A percentile compares a stretch with the other conserved stretches of the same genome.
These are phyloP conservation scores for Pristionchus mayeri DNA, from an alignment of 2,888 invertebrate species.

Conservation along the genomic window DNA sequence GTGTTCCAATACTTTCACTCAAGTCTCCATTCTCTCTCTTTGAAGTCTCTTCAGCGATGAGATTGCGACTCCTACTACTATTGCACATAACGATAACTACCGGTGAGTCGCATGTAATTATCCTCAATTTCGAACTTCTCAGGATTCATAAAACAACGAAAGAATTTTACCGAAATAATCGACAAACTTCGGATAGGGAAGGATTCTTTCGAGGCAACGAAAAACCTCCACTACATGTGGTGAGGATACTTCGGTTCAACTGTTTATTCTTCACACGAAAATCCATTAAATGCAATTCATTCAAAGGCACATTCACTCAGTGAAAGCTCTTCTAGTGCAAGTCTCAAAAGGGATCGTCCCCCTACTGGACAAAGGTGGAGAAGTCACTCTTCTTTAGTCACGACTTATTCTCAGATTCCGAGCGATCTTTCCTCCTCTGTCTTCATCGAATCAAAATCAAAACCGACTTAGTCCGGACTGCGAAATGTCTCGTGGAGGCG, in stretches of 20 bases:
- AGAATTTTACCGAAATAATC: constrained; percentile 11
- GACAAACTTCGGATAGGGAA: constrained; percentile 46
- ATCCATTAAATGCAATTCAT: background rate
- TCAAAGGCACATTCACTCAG: constrained; percentile 42
- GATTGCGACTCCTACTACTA: background rate
- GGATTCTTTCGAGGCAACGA: constrained; percentile 21
- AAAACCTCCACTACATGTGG: constrained; percentile 45
- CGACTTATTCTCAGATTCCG: background rate
- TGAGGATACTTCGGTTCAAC: background rate
- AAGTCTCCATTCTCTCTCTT: background rate
- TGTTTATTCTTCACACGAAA: background rate
- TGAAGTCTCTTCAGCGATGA: background rate
- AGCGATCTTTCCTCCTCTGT: constrained; percentile 45
- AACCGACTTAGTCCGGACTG: constrained; percentile 37
- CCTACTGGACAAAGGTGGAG: constrained; percentile 26
- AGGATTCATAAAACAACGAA: background rate
- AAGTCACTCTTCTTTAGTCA: background rate
- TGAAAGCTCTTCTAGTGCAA: constrained; percentile 47
- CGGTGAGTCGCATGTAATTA: background rate
- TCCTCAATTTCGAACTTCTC: background rate
- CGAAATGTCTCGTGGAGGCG: constrained; percentile 45
- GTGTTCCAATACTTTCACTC: constrained; percentile 21
- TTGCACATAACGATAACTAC: background rate
- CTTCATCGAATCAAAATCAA: constrained; percentile 28
- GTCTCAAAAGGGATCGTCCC: constrained; percentile 25